Evolutionary conservation across 2,797 vertebrate genomes (phyloP).

Genomic region (Oreonectes daqikongensis): DNA sequence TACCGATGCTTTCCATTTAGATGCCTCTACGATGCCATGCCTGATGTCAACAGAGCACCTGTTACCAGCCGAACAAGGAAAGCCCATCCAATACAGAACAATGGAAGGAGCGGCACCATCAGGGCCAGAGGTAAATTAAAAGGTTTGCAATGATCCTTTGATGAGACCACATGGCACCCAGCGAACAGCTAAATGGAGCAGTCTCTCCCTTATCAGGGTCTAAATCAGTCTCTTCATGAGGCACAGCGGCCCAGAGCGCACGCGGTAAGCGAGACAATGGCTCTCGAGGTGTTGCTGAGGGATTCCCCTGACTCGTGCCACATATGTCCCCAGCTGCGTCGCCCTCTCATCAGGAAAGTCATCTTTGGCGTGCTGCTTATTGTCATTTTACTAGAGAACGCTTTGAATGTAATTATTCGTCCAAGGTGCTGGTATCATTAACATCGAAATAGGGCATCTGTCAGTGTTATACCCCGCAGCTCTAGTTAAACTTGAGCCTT

Average conservation of each 20-base stretch:
- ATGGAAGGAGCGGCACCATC: slow-evolving; percentile 47
- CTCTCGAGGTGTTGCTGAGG: slow-evolving; percentile 50
- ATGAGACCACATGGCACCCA: slow-evolving; percentile 57
- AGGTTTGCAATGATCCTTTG: slow-evolving; percentile 54
- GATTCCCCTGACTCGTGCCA: slow-evolving; percentile 60
- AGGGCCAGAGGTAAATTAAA: slow-evolving; percentile 55
- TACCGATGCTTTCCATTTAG: slow-evolving; percentile 1
- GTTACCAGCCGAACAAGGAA: slow-evolving; percentile 45
- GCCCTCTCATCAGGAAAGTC: slow-evolving; percentile 59
- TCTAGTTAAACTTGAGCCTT: slow-evolving; percentile 60
- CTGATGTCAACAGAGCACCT: slow-evolving; percentile 50
- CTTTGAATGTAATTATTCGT: slow-evolving; percentile 80
- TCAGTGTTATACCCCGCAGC: slow-evolving; percentile 76
- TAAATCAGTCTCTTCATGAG: slow-evolving; percentile 56
- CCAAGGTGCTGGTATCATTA: slow-evolving; percentile 73
- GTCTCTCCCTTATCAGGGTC: slow-evolving; percentile 54
- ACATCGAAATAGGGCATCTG: slow-evolving; percentile 83
- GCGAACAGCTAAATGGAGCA: slow-evolving; percentile 54
- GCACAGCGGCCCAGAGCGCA: slow-evolving; percentile 16
- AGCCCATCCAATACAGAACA: slow-evolving; percentile 43
- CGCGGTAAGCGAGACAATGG: slow-evolving; percentile 39
- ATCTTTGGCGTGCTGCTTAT: slow-evolving; percentile 62
- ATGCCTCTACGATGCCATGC: slow-evolving; percentile 19
- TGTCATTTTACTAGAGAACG: slow-evolving; percentile 71
- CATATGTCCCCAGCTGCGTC: slow-evolving; percentile 63